A percentile compares a stretch with the other conserved stretches of the same genome.
Conservation (phyloP, 2,888 invertebrate species). For the Coelopa pilipes region DNA sequence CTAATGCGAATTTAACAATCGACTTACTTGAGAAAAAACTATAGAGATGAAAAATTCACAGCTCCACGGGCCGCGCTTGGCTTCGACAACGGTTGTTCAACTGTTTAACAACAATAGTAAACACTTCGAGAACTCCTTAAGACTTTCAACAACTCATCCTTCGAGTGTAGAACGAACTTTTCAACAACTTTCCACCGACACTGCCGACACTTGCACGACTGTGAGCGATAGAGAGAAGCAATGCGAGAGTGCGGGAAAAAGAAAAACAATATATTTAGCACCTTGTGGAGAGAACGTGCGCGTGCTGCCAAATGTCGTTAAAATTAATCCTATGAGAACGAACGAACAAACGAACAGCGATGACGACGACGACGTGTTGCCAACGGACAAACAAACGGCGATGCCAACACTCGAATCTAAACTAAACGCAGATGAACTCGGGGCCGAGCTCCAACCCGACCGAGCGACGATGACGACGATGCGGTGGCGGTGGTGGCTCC, state of each 20-base stretch:
- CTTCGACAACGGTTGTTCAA: too few species aligned
- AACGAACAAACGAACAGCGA: background rate
- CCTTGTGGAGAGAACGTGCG: conserved; percentile 7
- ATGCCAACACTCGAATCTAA: conserved; percentile 30
- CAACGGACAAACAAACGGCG: conserved; percentile 17
- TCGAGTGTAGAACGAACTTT: background rate
- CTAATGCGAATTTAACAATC: too few species aligned
- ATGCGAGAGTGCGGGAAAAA: background rate
- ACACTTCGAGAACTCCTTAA: too few species aligned
- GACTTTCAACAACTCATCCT: too few species aligned
- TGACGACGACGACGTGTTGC: background rate
- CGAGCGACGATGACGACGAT: conserved; percentile 9
- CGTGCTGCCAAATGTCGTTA: background rate
- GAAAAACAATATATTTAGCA: conserved; percentile 14
- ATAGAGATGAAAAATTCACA: too few species aligned
- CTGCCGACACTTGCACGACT: background rate
- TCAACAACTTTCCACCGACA: background rate
- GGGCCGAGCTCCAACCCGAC: conserved; percentile 17
- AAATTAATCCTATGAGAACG: conserved; percentile 21
- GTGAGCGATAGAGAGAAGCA: background rate
- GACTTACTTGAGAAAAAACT: too few species aligned
- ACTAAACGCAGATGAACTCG: conserved; percentile 24
- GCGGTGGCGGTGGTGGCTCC: background rate
- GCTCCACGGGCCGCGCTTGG: too few species aligned
- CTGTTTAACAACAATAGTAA: too few species aligned